Conservation (phyloP, 2,113 vertebrate species). For the Carettochelys insculpta region DNA sequence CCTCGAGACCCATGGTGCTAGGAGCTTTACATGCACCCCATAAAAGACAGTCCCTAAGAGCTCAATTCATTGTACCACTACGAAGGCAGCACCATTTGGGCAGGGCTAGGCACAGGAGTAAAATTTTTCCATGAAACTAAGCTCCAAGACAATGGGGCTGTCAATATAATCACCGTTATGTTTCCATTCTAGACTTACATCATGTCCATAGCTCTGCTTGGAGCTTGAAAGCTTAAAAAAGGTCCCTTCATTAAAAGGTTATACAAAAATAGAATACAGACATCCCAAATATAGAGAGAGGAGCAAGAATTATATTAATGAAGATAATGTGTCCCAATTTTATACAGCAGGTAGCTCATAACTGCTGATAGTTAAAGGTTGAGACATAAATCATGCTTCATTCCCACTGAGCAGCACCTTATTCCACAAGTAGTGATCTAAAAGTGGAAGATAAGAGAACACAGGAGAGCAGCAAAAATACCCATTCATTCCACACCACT, state of each 20-base stretch:
- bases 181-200: not conserved
- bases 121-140: not conserved
- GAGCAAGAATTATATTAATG: not conserved
- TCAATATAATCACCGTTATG: not conserved
- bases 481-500: not conserved
- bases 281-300: fast-evolving
- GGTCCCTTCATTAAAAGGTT: not conserved
- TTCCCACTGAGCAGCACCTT: not conserved
- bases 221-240: not conserved
- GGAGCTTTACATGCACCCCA: not conserved
- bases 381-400: not conserved
- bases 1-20: not conserved
- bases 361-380: not conserved
- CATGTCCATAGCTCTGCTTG: not conserved
- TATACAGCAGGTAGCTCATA: not conserved
- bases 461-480: not conserved
- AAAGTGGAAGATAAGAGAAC: not conserved
- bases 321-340: fast-evolving
- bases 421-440: fast-evolving
- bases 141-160: not conserved
- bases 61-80: not conserved
- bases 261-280: not conserved
- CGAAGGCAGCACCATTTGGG: not conserved
- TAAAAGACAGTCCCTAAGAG: not conserved
- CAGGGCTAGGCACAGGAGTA: not conserved